Percentiles rank a stretch among this genome's conserved stretches.
Evolutionary conservation across 64 coral and sea anemone species (phyloP).

Genomic region (Astreopora myriophthalma): DNA sequence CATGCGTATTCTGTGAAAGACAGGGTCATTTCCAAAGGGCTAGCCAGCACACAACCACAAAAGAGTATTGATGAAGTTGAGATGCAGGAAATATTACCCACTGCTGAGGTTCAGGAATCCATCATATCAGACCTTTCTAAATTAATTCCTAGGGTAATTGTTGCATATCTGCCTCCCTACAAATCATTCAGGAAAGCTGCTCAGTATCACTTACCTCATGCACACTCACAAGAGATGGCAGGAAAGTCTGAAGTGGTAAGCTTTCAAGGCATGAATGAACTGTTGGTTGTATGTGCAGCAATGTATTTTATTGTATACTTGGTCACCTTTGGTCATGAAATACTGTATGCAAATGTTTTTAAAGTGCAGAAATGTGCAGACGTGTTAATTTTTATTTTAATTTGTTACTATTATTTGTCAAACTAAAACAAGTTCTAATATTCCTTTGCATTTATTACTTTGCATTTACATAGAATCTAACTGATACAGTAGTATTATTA

Average conservation of each 20-base stretch:
- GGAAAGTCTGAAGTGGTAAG: conserved; percentile 67
- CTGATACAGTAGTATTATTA: not conserved
- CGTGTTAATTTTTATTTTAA: too few species aligned
- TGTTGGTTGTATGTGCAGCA: not conserved
- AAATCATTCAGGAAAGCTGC: not conserved
- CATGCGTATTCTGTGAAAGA: conserved; percentile 54
- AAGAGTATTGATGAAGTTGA: conserved; percentile 38
- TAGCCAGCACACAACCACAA: conserved; percentile 1
- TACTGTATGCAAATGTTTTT: too few species aligned
- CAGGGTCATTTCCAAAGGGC: not conserved
- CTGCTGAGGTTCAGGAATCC: conserved; percentile 27
- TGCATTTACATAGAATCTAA: not conserved
- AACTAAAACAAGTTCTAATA: too few species aligned
- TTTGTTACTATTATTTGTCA: too few species aligned
- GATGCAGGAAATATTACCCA: conserved; percentile 59
- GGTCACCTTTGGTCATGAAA: too few species aligned
- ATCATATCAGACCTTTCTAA: conserved; percentile 11
- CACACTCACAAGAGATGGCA: conserved; percentile 41
- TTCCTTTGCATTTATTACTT: not conserved
- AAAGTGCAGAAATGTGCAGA: too few species aligned
- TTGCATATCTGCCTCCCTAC: conserved; percentile 17
- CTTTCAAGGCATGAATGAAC: not conserved
- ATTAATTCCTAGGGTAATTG: conserved; percentile 46
- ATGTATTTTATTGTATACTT: not conserved
- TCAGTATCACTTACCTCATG: conserved; percentile 32